These are phyloP conservation scores for Oceanites oceanicus DNA, from an alignment of 2,113 vertebrate genomes.

Conservation along the genomic window DNA sequence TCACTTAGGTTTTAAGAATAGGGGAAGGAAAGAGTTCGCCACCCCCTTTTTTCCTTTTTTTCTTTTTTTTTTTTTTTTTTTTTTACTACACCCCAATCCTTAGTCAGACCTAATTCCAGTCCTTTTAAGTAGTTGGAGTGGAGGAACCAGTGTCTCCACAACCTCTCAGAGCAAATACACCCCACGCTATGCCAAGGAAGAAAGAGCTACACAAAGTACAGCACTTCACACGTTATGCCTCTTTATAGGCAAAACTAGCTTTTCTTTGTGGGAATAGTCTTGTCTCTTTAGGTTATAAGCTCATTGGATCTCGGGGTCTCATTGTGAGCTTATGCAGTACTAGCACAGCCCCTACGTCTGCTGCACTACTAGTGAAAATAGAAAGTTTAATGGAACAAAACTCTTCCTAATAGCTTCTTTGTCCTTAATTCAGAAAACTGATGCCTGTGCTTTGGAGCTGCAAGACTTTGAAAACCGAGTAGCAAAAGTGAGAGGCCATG, in stretches of 20 bases:
- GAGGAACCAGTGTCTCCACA: background rate
- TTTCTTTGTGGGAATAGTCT: background rate
- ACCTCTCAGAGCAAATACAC: background rate
- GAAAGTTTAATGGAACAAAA: background rate
- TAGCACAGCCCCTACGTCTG: background rate
- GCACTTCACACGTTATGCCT: background rate
- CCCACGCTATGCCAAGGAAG: background rate
- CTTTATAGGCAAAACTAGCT: background rate
- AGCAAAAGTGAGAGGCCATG: slow-evolving; percentile 73
- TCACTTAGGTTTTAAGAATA: background rate
- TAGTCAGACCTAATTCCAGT: background rate
- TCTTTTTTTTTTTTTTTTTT: no score
- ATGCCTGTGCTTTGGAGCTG: slow-evolving; percentile 64
- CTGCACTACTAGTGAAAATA: background rate
- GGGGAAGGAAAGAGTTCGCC: background rate
- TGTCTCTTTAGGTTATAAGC: background rate
- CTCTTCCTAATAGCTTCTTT: slow-evolving; percentile 1
- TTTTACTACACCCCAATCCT: background rate
- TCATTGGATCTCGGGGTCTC: background rate
- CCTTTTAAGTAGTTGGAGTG: background rate
- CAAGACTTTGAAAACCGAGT: slow-evolving; percentile 76
- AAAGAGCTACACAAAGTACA: background rate
- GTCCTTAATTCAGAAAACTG: slow-evolving; percentile 71
- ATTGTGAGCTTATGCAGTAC: background rate
- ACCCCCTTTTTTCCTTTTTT: background rate